Conservation (phyloP, 1,140 invertebrate genomes). For the Reticulitermes speratus region DNA sequence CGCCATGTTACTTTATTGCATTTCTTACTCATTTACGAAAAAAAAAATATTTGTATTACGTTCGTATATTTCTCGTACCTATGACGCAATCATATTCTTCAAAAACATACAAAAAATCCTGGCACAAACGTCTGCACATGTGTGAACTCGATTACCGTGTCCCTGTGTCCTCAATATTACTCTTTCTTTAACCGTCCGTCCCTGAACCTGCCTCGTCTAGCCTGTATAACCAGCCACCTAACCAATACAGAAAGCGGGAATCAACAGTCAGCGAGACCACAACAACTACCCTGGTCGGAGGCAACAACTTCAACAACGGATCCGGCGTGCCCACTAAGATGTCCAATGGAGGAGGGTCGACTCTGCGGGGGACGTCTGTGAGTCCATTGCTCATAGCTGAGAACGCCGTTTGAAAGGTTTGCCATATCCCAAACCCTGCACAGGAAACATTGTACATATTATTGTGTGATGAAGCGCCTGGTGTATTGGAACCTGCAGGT, state of each 20-base stretch:
- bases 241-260: slow-evolving; percentile 58
- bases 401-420: slow-evolving; percentile 23
- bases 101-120: too few relatives aligned
- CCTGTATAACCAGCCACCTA: slow-evolving; percentile 24
- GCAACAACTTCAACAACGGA: slow-evolving; percentile 40
- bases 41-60: too few relatives aligned
- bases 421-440: not conserved
- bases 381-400: not conserved
- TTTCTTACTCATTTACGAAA: too few relatives aligned
- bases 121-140: too few relatives aligned
- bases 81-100: too few relatives aligned
- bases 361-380: not conserved
- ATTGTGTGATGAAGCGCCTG: not conserved
- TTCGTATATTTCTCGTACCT: too few relatives aligned
- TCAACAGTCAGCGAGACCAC: slow-evolving; percentile 69
- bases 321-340: not conserved
- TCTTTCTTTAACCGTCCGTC: too few relatives aligned
- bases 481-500: not conserved
- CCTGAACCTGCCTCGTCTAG: not conserved
- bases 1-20: too few relatives aligned
- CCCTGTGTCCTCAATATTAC: too few relatives aligned
- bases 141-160: too few relatives aligned
- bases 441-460: not conserved
- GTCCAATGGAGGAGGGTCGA: not conserved
- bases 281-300: slow-evolving; percentile 62